Evolutionary conservation across 2,797 vertebrate genomes (phyloP).

Genomic region (Enteromius trimaculatus): DNA sequence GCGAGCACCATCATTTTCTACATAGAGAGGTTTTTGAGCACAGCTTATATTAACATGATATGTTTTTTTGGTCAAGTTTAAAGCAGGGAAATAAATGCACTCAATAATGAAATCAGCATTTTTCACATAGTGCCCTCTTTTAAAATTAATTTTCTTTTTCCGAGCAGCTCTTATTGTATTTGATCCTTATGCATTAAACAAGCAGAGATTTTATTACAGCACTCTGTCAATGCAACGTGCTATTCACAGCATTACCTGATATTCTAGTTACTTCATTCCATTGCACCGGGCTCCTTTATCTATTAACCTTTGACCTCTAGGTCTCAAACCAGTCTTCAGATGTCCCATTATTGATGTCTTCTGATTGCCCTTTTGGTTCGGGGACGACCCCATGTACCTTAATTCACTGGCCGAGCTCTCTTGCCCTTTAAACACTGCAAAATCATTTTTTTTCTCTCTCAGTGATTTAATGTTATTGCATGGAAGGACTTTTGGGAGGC

Average conservation of each 20-base stretch:
- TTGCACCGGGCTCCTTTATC: slow-evolving; percentile 58
- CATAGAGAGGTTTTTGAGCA: background rate
- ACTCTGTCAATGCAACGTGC: slow-evolving; percentile 2
- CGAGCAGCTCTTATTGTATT: background rate
- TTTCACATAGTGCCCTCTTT: background rate
- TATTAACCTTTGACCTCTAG: slow-evolving; percentile 67
- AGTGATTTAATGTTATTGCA: slow-evolving; percentile 78
- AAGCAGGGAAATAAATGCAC: background rate
- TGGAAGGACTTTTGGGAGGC: slow-evolving; percentile 59
- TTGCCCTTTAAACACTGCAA: slow-evolving; percentile 71
- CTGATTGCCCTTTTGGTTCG: slow-evolving; percentile 73
- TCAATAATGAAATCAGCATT: background rate
- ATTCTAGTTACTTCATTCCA: slow-evolving; percentile 39
- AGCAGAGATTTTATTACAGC: slow-evolving; percentile 11
- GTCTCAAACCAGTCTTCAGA: slow-evolving; percentile 40
- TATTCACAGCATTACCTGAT: slow-evolving; percentile 23
- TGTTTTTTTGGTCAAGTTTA: background rate
- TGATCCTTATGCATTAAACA: background rate
- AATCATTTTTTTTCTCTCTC: slow-evolving; percentile 69
- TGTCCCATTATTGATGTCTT: slow-evolving; percentile 68
- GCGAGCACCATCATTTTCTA: background rate
- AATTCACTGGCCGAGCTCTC: slow-evolving; percentile 64
- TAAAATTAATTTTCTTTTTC: background rate
- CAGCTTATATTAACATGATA: background rate
- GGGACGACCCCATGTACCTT: slow-evolving; percentile 64